A percentile compares a stretch with the other conserved stretches of the same genome.
Evolutionary conservation across 2,113 vertebrate species (phyloP).

Genomic region (western clawed frog (Xenopus tropicalis)): DNA sequence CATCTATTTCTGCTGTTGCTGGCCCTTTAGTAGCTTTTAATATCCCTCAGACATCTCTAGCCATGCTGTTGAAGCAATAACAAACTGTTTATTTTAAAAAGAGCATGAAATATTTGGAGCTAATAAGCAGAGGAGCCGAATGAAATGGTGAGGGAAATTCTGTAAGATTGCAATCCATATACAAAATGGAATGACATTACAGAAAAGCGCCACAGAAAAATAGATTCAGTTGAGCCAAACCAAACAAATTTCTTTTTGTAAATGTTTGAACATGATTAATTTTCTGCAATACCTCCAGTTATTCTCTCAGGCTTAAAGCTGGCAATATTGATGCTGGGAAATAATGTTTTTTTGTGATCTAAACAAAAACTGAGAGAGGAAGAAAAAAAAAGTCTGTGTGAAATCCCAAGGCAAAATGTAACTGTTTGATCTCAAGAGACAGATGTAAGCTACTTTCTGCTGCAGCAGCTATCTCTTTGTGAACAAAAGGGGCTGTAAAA

Average conservation of each 20-base stretch:
- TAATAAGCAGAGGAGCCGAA: background rate
- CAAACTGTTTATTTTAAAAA: background rate
- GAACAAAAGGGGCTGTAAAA: conserved; percentile 21
- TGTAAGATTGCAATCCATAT: background rate
- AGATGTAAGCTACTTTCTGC: conserved; percentile 38
- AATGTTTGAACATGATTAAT: conserved; percentile 31
- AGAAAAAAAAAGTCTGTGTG: background rate
- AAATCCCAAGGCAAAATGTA: conserved; percentile 35
- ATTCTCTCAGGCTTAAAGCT: background rate
- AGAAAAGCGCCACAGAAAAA: background rate
- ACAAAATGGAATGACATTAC: background rate
- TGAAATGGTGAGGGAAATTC: background rate
- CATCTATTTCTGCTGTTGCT: too few relatives aligned
- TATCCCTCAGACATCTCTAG: background rate
- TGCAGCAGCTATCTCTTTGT: conserved; percentile 40
- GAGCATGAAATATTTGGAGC: background rate
- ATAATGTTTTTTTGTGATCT: background rate
- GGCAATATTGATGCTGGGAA: background rate
- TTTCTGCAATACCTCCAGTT: background rate
- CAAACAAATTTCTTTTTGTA: conserved; percentile 16
- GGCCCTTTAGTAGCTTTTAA: too few relatives aligned
- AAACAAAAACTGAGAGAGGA: conserved; percentile 14
- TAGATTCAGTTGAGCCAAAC: background rate
- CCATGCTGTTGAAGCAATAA: too few relatives aligned
- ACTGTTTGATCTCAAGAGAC: conserved; percentile 36